Base-by-base conservation (phyloP, 2,888 invertebrate species). In the Euphydryas editha region DNA sequence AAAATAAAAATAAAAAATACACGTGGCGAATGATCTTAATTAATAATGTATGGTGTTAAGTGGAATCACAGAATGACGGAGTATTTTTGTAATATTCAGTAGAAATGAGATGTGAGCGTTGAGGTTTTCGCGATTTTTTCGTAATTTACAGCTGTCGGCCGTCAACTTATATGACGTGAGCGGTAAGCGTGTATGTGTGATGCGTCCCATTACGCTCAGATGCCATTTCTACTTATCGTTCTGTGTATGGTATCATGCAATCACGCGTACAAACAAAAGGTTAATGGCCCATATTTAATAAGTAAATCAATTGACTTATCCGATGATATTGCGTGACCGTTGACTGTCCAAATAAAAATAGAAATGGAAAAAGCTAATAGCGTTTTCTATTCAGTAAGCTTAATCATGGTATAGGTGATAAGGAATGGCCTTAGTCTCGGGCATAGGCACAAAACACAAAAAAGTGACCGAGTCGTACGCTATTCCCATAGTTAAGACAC, bases 221-320 rank as follows among this genome's bases (percentile, higher is more conserved):
- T 74, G 62, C 68, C 73, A 75, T 76, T 75, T 72, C 78, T 72
- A 72, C 78, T 81, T 84, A 83, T 30, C 84, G 83, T 83, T 80
- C 82, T 83, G 81, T 78, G 83, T 77, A 80, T 75, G 76, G 73
- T 76, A 81, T 83, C 82, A 83, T 82, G 79, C 82, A 84, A 81
- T 86, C 84, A 82, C 84, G 87, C 86, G 87, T 89, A 88, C 87
- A 88, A 85, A 82, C 80, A 81, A 80, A 82, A 79, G 84, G 83
- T 86, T 84, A 84, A 86, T 85, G 82, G 84, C 90, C 88, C 87
- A 86, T 88, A 87, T 82, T 81, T 86, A 85, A 87, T 92, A 91
- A 90, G 90, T 87, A 86, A 89, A 88, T 87, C 88, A 88, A 88
- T 86, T 87, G 81, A 87, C 78, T 80, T 76, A 76, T 79, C 81